Percentiles rank a stretch among this genome's conserved stretches.
Evolutionary conservation across 2,113 vertebrate genomes (phyloP).

Genomic region (Poeciliopsis prolifica): DNA sequence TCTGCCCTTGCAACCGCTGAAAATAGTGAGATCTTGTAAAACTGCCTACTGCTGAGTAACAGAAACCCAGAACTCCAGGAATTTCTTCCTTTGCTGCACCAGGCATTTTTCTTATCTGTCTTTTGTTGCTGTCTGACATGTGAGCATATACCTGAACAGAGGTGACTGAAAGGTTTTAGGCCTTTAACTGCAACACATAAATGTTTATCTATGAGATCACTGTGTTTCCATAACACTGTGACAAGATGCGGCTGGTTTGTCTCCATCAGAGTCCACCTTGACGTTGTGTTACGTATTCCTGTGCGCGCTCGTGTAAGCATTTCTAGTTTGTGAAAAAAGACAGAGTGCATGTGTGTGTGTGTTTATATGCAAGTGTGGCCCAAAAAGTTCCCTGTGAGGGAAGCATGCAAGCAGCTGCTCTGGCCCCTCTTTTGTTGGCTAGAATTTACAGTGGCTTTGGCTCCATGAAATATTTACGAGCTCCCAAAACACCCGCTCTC

Average conservation of each 20-base stretch:
- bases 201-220: slow-evolving; percentile 51
- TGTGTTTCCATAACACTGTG: slow-evolving; percentile 59
- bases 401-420: slow-evolving; percentile 74
- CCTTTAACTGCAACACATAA: slow-evolving; percentile 38
- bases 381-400: slow-evolving; percentile 45
- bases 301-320: slow-evolving; percentile 32
- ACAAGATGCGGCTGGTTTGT: slow-evolving; percentile 53
- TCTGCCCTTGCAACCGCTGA: slow-evolving; percentile 17
- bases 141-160: slow-evolving; percentile 40
- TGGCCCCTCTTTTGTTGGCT: slow-evolving; percentile 69
- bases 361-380: slow-evolving; percentile 20
- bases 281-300: slow-evolving; percentile 28
- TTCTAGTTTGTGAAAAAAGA: slow-evolving; percentile 38
- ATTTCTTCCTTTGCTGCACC: slow-evolving; percentile 18
- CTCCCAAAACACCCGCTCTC: slow-evolving; percentile 73
- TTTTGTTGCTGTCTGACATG: slow-evolving; percentile 27
- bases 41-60: slow-evolving; percentile 10
- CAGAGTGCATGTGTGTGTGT: slow-evolving; percentile 13
- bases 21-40: slow-evolving; percentile 46
- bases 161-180: slow-evolving; percentile 37
- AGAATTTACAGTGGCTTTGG: slow-evolving; percentile 81
- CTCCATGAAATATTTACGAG: slow-evolving; percentile 83
- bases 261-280: slow-evolving; percentile 37
- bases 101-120: not conserved
- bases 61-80: slow-evolving; percentile 30